phyloP scores from a whole-genome alignment of 2,888 invertebrate genomes.

The Scotopteryx bipunctaria region DNA sequence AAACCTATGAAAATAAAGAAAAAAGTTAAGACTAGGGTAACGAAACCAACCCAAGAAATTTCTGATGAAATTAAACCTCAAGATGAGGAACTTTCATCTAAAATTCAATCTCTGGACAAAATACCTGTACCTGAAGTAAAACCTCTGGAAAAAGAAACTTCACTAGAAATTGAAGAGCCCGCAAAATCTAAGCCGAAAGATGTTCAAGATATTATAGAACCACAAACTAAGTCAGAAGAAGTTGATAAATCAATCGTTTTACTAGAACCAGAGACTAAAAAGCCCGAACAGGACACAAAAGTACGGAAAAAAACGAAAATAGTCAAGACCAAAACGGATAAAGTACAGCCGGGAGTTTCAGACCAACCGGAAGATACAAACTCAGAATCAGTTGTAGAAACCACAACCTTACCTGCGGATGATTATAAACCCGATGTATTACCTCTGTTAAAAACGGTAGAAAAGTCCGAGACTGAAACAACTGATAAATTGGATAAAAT shows the following conservation, averaged over 20 bases:
- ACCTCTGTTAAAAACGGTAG: no score
- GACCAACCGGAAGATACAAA: no score
- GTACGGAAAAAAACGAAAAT: slow-evolving; percentile 17
- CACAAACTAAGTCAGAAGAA: no score
- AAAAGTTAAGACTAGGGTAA: slow-evolving; percentile 1
- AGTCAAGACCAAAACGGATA: slow-evolving; percentile 6
- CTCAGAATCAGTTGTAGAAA: no score
- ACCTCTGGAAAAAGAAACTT: not conserved
- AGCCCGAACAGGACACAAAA: slow-evolving; percentile 4
- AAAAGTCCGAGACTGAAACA: not conserved
- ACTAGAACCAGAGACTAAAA: slow-evolving; percentile 2
- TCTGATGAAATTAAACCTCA: not conserved
- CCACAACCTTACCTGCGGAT: no score
- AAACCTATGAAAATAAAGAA: slow-evolving; percentile 22
- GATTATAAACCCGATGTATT: no score
- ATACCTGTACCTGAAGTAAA: not conserved
- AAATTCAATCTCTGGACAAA: not conserved
- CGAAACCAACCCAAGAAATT: not conserved
- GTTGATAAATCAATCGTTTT: no score
- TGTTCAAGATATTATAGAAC: no score
- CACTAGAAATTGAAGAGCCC: no score
- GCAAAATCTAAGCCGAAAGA: no score
- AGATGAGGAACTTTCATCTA: not conserved
- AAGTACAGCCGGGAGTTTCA: no score
- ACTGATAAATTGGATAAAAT: not conserved